Percentiles rank a stretch among this genome's conserved stretches.
Conservation (phyloP, 2,888 invertebrate genomes). For the Ornithoptera priamus region DNA sequence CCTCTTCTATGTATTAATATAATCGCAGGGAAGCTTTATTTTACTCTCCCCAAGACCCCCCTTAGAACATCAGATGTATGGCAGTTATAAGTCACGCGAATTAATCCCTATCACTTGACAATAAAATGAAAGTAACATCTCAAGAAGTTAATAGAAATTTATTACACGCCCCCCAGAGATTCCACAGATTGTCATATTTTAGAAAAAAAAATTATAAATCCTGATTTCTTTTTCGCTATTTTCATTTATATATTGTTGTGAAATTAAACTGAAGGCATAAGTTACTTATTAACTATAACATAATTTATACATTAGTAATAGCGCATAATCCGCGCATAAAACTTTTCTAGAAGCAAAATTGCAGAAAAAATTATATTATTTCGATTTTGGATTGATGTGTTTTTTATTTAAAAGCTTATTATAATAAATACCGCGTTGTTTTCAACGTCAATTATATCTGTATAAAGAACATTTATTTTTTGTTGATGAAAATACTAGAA, state of each 20-base stretch:
- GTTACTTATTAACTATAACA: neutral
- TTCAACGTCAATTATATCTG: neutral
- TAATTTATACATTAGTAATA: too few species aligned
- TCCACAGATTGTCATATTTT: slow-evolving; percentile 44
- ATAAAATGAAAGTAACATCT: slow-evolving; percentile 75
- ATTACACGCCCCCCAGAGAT: slow-evolving; percentile 50
- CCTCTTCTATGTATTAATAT: slow-evolving; percentile 71
- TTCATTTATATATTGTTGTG: too few species aligned
- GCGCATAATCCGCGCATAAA: too few species aligned
- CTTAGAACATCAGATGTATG: slow-evolving; percentile 73
- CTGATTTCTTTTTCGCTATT: too few species aligned
- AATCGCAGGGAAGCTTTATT: slow-evolving; percentile 76
- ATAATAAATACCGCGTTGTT: neutral
- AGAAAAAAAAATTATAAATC: neutral
- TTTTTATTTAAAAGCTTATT: too few species aligned
- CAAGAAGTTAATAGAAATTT: slow-evolving; percentile 76
- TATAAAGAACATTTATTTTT: neutral
- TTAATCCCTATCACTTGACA: slow-evolving; percentile 79
- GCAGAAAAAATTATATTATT: too few species aligned
- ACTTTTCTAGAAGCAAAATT: too few species aligned
- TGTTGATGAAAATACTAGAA: neutral
- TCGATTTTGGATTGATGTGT: too few species aligned
- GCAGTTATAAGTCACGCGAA: slow-evolving; percentile 78
- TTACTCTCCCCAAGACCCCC: slow-evolving; percentile 61
- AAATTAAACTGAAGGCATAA: neutral